phyloP scores from a whole-genome alignment of 2,113 vertebrate species.

The zebrafish (Danio rerio) region DNA sequence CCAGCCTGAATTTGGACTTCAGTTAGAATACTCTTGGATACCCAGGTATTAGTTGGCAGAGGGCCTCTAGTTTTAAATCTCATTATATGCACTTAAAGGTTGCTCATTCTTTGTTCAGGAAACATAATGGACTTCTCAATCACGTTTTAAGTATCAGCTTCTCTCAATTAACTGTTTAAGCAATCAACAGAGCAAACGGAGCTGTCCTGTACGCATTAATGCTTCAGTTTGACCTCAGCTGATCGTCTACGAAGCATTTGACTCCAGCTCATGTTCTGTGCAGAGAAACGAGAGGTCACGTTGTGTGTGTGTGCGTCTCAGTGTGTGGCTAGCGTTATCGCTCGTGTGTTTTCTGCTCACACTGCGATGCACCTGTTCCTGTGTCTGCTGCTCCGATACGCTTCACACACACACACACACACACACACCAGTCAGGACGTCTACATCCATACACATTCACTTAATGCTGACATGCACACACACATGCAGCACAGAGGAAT shows the following conservation, averaged over 20 bases:
- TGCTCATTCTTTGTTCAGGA: neutral
- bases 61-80: too few species aligned
- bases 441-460: constrained; percentile 25
- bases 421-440: constrained; percentile 11
- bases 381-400: constrained; percentile 43
- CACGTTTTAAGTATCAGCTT: neutral
- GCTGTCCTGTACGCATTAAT: neutral
- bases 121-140: neutral
- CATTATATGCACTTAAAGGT: too few species aligned
- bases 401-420: too few species aligned
- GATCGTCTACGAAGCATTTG: neutral
- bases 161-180: neutral
- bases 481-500: neutral
- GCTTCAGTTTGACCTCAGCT: neutral
- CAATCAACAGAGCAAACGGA: too few species aligned
- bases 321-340: constrained; percentile 33
- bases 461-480: constrained; percentile 3
- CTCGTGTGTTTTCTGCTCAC: constrained; percentile 32
- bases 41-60: too few species aligned
- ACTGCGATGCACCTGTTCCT: constrained; percentile 54
- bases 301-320: constrained; percentile 41
- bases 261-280: neutral
- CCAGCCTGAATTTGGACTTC: too few species aligned
- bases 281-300: constrained; percentile 35
- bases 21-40: too few species aligned